Evolutionary conservation across 2,888 invertebrate genomes (phyloP), one percentile per base, ranked within the genome.

Genomic region (Ichneumon xanthorius): DNA sequence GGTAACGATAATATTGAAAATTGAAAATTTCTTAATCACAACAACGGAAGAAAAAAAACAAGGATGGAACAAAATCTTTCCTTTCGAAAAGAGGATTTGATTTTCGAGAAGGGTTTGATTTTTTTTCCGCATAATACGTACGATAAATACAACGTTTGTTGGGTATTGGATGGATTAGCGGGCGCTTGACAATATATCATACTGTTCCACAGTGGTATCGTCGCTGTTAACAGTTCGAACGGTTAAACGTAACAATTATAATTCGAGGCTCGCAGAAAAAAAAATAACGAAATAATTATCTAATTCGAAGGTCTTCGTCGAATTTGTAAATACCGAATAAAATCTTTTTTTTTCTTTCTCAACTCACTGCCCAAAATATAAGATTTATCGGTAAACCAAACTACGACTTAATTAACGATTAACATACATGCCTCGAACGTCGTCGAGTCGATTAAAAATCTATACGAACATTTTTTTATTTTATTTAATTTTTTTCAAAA

Each of bases 1-100:
- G 79, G 40, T 70, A 78, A 33, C 26, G 61, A 48, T 58, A 78
- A 79, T 63, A 68, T 75, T 48, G 30, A 78, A 78, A 73, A 81
- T 77, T 68, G 30, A 53, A 53, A 63, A 79, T 81, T 26, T 16
- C 30, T 68, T 70, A 37, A 53, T 85, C 58, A 55, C 73, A 76
- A 48, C 61, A 68, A 68, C 65, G 33, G 61, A 65, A 80, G 11
- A 2, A 22, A 68, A 72, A 76, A 73, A 16, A 26, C 40, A 40
- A 40, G 16, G 63, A 16, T 33, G 30, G n/a, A 63, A 33, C 33
- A 16, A n/a, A 63, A 50, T 22, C 53, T 72, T 65, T 22, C 19
- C 50, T 22, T n/a, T 30, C 33, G 58, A 48, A 14, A 61, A 40
- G 40, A 58, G 0, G 55, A 71, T n/a, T 7, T 6, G 33, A 48